A percentile compares a stretch with the other conserved stretches of the same genome.
Evolutionary conservation across 2,797 vertebrate species (phyloP).

Genomic region (Halcyon chelicuti): DNA sequence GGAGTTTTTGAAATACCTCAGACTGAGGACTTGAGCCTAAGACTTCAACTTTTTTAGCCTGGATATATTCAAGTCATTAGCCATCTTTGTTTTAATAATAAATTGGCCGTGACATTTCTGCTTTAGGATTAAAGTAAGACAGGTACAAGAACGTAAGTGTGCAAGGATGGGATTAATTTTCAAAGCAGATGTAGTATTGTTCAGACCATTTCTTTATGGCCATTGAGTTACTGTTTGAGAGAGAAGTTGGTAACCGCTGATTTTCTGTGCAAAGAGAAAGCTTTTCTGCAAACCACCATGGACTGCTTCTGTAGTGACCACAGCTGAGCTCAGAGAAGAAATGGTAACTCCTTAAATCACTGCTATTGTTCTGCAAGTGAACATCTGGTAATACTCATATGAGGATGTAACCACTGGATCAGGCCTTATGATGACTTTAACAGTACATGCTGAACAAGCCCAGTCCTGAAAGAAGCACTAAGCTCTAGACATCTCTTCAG

Average conservation of each 20-base stretch:
- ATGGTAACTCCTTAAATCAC: not conserved
- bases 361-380: not conserved
- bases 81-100: not conserved
- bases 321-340: not conserved
- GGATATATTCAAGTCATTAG: not conserved
- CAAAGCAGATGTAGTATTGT: not conserved
- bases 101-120: not conserved
- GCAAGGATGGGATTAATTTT: not conserved
- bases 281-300: not conserved
- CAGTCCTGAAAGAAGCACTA: not conserved
- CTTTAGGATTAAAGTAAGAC: not conserved
- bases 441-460: not conserved
- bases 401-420: not conserved
- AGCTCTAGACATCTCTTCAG: not conserved
- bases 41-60: not conserved
- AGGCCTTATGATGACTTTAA: not conserved
- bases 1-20: not conserved
- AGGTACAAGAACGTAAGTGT: not conserved
- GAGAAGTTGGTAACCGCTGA: not conserved
- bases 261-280: not conserved
- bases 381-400: constrained; percentile 27
- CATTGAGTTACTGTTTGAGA: not conserved
- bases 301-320: not conserved
- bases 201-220: not conserved
- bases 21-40: not conserved